Evolutionary conservation across 2,888 invertebrate species (phyloP).

Genomic region (Pantelozetes paolii): DNA sequence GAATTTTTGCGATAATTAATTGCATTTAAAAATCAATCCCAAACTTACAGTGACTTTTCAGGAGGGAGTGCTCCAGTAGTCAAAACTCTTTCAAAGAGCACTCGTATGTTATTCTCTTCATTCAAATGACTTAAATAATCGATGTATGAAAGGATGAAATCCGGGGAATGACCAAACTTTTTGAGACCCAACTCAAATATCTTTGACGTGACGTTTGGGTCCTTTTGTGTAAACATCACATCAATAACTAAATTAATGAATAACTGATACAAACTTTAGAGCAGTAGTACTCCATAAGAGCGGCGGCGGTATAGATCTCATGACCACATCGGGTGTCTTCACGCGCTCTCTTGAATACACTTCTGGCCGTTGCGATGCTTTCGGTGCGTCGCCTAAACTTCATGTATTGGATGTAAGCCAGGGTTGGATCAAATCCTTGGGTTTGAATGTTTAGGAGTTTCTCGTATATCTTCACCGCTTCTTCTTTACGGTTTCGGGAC

Average conservation of each 20-base stretch:
- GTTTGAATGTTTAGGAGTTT: constrained; percentile 79
- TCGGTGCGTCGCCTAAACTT: constrained; percentile 95
- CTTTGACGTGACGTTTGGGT: constrained; percentile 90
- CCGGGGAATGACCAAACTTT: constrained; percentile 89
- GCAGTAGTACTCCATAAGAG: constrained; percentile 98
- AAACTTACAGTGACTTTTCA: constrained; percentile 75
- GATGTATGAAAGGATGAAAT: constrained; percentile 91
- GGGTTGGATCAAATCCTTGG: constrained; percentile 69
- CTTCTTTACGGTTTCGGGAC: constrained; percentile 80
- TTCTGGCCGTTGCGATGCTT: constrained; percentile 92
- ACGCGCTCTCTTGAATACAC: constrained; percentile 88
- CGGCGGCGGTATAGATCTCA: constrained; percentile 94
- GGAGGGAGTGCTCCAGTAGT: constrained; percentile 77
- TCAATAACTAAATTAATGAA: constrained; percentile 32
- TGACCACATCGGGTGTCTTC: constrained; percentile 78
- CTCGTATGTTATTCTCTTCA: constrained; percentile 98
- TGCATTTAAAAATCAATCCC: too few relatives aligned
- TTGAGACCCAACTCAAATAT: constrained; percentile 97
- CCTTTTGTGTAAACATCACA: constrained; percentile 52
- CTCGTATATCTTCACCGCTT: constrained; percentile 92
- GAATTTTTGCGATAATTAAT: too few relatives aligned
- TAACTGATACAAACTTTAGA: constrained; percentile 62
- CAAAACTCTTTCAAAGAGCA: constrained; percentile 93
- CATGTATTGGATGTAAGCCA: constrained; percentile 98
- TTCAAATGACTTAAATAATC: constrained; percentile 96